Evolutionary conservation across 2,888 invertebrate genomes (phyloP).

Genomic region (Cordilura impudica): DNA sequence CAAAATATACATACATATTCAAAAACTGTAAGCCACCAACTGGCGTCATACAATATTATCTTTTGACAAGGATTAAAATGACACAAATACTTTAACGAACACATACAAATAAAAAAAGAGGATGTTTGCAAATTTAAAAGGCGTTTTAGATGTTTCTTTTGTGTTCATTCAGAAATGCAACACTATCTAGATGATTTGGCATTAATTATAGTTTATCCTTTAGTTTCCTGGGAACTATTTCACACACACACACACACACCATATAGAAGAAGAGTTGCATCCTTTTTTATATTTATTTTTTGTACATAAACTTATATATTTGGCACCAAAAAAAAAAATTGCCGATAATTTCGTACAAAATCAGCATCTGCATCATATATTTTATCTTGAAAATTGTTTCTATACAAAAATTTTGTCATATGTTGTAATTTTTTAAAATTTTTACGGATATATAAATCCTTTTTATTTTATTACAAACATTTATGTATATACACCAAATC

Average conservation of each 20-base stretch:
- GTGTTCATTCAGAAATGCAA: neutral
- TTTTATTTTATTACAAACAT: conserved; percentile 45
- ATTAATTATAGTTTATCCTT: conserved; percentile 45
- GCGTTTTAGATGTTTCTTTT: conserved; percentile 28
- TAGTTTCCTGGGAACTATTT: conserved; percentile 2
- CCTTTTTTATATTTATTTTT: conserved; percentile 10
- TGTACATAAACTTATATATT: neutral
- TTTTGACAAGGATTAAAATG: conserved; percentile 34
- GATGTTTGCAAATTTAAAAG: conserved; percentile 35
- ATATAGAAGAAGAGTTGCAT: conserved; percentile 11
- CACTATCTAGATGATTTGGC: conserved; percentile 48
- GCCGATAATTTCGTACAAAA: conserved; percentile 2
- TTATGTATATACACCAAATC: neutral
- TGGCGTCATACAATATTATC: conserved; percentile 53
- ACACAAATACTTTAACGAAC: conserved; percentile 5
- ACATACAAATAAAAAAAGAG: conserved; percentile 14
- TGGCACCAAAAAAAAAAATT: conserved; percentile 19
- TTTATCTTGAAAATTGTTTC: conserved; percentile 8
- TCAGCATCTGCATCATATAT: conserved; percentile 28
- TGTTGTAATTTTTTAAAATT: conserved; percentile 40
- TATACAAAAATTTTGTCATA: conserved; percentile 19
- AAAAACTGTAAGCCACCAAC: conserved; percentile 38
- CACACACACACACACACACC: neutral
- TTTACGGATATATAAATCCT: conserved; percentile 54
- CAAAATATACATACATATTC: neutral